Conservation (phyloP, 2,113 vertebrate genomes). For the Nibea coibor region DNA sequence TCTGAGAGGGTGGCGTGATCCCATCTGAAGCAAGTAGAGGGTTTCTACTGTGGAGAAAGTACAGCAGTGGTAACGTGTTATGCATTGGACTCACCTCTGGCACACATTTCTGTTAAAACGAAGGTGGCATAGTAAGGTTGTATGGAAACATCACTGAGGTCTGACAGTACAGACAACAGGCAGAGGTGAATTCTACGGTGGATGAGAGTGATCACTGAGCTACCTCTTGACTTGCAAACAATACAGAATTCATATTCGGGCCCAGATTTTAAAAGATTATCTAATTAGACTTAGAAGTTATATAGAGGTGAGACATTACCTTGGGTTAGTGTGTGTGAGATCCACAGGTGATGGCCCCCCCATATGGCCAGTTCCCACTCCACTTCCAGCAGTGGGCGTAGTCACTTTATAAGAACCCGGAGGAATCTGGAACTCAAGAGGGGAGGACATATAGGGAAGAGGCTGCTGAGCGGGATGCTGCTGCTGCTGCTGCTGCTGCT, state of each 20-base stretch:
- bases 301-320: slow-evolving; percentile 53
- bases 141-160: neutral
- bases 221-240: neutral
- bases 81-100: neutral
- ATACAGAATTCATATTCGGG: neutral
- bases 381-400: slow-evolving; percentile 66
- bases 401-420: slow-evolving; percentile 85
- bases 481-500: slow-evolving; percentile 83
- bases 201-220: too few species aligned
- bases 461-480: slow-evolving; percentile 80
- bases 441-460: slow-evolving; percentile 88
- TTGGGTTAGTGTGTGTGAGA: slow-evolving; percentile 80
- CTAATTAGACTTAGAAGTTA: too few species aligned
- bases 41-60: slow-evolving; percentile 72
- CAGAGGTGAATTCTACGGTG: neutral
- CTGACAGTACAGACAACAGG: neutral
- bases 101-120: neutral
- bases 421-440: slow-evolving; percentile 89
- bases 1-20: slow-evolving; percentile 85
- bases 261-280: too few species aligned
- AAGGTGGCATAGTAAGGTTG: neutral
- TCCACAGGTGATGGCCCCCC: slow-evolving; percentile 81
- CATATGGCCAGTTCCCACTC: slow-evolving; percentile 25
- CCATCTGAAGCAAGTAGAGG: slow-evolving; percentile 82
- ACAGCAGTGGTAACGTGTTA: neutral